These are phyloP conservation scores for Semaprochilodus insignis DNA, from an alignment of 2,797 vertebrate species.

Conservation along the genomic window DNA sequence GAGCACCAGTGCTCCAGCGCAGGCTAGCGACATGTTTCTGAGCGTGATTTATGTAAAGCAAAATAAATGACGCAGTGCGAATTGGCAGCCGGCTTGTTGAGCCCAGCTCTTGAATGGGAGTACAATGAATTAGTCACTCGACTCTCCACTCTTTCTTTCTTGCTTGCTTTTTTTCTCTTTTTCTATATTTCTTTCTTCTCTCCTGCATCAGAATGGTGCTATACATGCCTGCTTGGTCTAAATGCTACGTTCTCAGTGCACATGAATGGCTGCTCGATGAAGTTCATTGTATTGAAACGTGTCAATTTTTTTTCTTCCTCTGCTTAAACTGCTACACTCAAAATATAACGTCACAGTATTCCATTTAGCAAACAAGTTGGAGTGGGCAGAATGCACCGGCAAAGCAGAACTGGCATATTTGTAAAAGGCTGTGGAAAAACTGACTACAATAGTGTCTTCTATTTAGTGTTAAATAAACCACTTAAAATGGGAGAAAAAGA, in stretches of 20 bases:
- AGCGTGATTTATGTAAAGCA: constrained; percentile 63
- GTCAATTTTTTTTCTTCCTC: neutral
- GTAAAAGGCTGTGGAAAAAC: too few relatives aligned
- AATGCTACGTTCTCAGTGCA: neutral
- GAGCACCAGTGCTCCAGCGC: constrained; percentile 25
- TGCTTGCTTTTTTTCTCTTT: neutral
- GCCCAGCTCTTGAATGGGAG: constrained; percentile 55
- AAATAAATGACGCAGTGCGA: constrained; percentile 60
- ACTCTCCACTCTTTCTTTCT: constrained; percentile 47
- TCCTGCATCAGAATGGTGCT: constrained; percentile 34
- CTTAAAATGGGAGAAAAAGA: too few relatives aligned
- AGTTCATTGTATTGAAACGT: neutral
- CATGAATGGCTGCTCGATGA: neutral
- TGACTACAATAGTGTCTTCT: too few relatives aligned
- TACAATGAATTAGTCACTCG: constrained; percentile 55
- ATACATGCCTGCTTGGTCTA: constrained; percentile 8
- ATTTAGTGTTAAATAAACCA: too few relatives aligned
- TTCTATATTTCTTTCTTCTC: constrained; percentile 26
- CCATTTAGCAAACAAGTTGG: too few relatives aligned
- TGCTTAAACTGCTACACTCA: neutral
- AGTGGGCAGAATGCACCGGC: too few relatives aligned
- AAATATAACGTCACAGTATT: too few relatives aligned
- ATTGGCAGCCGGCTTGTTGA: constrained; percentile 47
- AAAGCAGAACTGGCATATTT: too few relatives aligned
- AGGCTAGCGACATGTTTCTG: constrained; percentile 51